Base-by-base conservation (phyloP, 2,797 vertebrate species). In the Xyrichtys novacula region DNA sequence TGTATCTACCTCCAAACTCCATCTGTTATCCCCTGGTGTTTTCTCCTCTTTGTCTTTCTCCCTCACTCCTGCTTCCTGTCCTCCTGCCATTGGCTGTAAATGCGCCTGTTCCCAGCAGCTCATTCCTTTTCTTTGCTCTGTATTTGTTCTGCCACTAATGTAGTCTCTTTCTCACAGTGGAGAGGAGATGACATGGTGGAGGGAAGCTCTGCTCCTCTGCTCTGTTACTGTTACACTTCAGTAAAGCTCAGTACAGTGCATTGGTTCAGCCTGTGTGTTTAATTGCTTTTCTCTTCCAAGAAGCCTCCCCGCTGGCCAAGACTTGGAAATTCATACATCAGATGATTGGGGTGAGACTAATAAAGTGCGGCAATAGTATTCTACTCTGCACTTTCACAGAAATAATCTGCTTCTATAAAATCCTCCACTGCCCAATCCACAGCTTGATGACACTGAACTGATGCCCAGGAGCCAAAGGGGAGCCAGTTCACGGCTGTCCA, bases 211-310 rank as follows among this genome's bases (percentile, higher is more conserved):
- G 29, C 26, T 61, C 19, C 53, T 78, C 71, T 60, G 69, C 47
- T 80, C 70, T 70, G 70, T 61, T 68, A 5, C 60, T 42, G 71
- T 58, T 66, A 60, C 64, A 74, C 66, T 71, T 50, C 62, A 76
- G 56, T 72, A 54, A 39, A 72, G 65, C 59, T 38, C 23, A 14
- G 59, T 26, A 42, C 69, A 58, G 64, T 63, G 66, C 81, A 76
- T 70, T 53, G 65, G 29, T 76, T 81, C 75, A 72, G 76, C 66
- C 39, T 32, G 64, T 73, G 55, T 79, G 66, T 83, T 89, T 89
- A 85, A 87, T 85, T 85, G 81, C 81, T 85, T 83, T 65, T 17
- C 48, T 17, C 59, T 81, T 82, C 75, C 74, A 73, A 76, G 74
- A 76, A 65, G 76, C 56, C 31, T 80, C 78, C 80, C 81, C 22